These are phyloP conservation scores for Brachyptera risi DNA, from an alignment of 2,888 invertebrate genomes.

Conservation along the genomic window DNA sequence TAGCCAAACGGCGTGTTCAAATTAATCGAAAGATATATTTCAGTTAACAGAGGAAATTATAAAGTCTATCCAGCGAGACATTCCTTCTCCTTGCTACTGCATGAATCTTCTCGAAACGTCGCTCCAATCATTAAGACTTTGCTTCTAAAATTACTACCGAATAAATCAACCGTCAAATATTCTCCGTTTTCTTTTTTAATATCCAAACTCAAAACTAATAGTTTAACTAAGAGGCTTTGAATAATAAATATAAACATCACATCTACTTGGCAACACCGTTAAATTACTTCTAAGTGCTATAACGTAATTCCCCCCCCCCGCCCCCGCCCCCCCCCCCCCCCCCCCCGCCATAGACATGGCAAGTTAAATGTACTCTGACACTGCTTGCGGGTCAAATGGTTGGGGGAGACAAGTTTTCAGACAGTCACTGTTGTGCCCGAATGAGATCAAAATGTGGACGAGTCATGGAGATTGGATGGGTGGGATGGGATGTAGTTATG, in stretches of 20 bases:
- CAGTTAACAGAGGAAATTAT: neutral
- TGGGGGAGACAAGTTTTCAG: too few species aligned
- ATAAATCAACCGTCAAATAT: neutral
- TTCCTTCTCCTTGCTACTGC: neutral
- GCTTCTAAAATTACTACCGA: constrained; percentile 4
- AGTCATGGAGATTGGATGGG: too few species aligned
- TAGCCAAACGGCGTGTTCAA: constrained; percentile 14
- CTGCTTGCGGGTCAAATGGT: too few species aligned
- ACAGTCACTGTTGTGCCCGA: too few species aligned
- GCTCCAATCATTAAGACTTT: neutral
- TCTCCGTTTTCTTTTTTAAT: neutral
- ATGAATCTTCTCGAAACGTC: neutral
- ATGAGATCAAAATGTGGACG: too few species aligned
- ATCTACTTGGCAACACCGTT: too few species aligned
- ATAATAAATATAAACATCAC: too few species aligned
- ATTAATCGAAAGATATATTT: constrained; percentile 19
- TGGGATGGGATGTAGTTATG: too few species aligned
- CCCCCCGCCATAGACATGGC: too few species aligned
- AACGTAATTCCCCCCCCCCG: too few species aligned
- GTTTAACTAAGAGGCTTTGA: neutral
- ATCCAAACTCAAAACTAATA: neutral
- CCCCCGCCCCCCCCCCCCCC: too few species aligned
- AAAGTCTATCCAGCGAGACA: neutral
- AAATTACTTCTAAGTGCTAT: neutral
- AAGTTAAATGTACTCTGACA: too few species aligned